Evolutionary conservation across 2,888 invertebrate species (phyloP).

Genomic region (Plusia festucae): DNA sequence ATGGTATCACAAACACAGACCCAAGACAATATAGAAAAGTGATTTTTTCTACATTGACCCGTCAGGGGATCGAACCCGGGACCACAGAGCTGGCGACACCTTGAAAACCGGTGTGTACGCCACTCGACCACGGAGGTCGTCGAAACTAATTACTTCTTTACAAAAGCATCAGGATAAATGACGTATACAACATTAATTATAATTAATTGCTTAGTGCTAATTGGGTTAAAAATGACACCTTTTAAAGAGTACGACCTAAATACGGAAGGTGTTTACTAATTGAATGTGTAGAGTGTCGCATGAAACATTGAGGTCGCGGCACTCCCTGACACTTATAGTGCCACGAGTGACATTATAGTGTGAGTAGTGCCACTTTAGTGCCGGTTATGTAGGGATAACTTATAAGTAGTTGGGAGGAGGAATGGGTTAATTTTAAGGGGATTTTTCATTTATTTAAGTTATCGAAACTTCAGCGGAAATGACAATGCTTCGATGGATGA

Average conservation of each 20-base stretch:
- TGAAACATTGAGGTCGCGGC: slow-evolving; percentile 5
- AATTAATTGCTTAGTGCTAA: background rate
- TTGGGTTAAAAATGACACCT: slow-evolving; percentile 4
- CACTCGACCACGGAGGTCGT: too few relatives aligned
- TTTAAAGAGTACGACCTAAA: background rate
- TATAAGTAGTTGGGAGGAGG: background rate
- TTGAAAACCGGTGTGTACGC: too few relatives aligned
- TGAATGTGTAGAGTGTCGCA: background rate
- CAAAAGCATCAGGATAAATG: background rate
- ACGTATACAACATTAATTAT: background rate
- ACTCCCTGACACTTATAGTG: background rate
- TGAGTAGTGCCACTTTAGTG: background rate
- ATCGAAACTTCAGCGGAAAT: too few relatives aligned
- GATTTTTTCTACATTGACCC: too few relatives aligned
- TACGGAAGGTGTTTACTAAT: background rate
- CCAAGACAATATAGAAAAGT: too few relatives aligned
- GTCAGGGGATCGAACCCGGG: too few relatives aligned
- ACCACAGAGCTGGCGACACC: too few relatives aligned
- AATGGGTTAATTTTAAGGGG: too few relatives aligned
- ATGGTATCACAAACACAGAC: too few relatives aligned
- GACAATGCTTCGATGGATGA: too few relatives aligned
- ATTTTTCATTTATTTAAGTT: too few relatives aligned
- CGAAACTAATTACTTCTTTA: too few relatives aligned
- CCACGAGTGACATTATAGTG: background rate
- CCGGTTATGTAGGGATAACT: background rate